Evolutionary conservation across 1,140 invertebrate genomes (phyloP).

Genomic region (Meloidogyne hapla): DNA sequence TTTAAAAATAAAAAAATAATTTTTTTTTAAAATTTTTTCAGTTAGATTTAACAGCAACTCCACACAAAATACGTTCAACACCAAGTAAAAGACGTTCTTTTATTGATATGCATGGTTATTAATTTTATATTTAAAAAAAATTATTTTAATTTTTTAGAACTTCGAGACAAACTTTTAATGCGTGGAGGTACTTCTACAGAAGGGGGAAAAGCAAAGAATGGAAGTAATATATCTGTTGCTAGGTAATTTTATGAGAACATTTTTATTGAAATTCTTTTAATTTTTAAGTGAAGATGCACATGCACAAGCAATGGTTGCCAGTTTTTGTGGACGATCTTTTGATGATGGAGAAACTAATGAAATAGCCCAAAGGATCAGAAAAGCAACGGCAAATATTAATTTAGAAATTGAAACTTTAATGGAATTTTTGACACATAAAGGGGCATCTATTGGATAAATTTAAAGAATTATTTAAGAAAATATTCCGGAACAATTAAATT

Average conservation of each 20-base stretch:
- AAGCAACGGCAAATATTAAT: conserved; percentile 63
- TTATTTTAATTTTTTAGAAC: conserved; percentile 33
- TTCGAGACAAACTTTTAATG: conserved; percentile 61
- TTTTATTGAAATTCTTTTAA: conserved; percentile 2
- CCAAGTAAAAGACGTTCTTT: conserved; percentile 61
- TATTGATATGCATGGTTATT: conserved; percentile 57
- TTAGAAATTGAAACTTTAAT: conserved; percentile 62
- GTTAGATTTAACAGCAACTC: conserved; percentile 62
- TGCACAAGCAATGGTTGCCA: conserved; percentile 64
- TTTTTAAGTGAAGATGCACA: conserved; percentile 62
- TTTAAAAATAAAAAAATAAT: conserved; percentile 1
- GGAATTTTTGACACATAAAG: conserved; percentile 64
- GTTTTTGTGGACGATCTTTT: conserved; percentile 63
- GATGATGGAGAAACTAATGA: conserved; percentile 63
- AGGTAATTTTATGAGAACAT: conserved; percentile 43
- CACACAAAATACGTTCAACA: conserved; percentile 64
- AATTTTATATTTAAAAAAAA: neutral
- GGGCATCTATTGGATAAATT: conserved; percentile 49
- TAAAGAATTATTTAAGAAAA: conserved; percentile 1
- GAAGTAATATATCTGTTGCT: conserved; percentile 63
- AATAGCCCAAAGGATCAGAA: conserved; percentile 62
- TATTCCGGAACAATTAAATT: no score
- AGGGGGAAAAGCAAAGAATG: conserved; percentile 50
- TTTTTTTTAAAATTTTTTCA: conserved; percentile 30
- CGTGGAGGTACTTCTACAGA: conserved; percentile 52